phyloP scores from a whole-genome alignment of 2,797 vertebrate genomes.

The Smutsia gigantea region DNA sequence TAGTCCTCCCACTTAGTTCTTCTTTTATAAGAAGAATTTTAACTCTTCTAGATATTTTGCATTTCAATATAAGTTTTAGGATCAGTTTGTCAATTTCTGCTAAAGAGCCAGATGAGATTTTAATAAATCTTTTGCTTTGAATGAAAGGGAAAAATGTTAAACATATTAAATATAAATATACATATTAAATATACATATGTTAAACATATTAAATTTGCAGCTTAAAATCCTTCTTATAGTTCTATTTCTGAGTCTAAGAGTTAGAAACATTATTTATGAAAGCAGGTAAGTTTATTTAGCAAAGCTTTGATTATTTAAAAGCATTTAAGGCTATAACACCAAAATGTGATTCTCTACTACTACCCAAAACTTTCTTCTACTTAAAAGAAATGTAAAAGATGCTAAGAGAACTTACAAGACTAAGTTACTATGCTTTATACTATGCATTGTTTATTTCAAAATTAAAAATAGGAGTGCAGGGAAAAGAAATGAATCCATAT shows the following conservation, averaged over 20 bases:
- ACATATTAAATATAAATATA: too few relatives aligned
- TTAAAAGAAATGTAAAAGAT: not conserved
- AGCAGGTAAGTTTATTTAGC: not conserved
- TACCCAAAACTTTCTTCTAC: not conserved
- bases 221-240: not conserved
- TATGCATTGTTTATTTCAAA: constrained; percentile 3
- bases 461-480: not conserved
- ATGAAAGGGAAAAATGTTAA: not conserved
- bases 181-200: too few relatives aligned
- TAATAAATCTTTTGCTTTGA: not conserved
- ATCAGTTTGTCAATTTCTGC: constrained; percentile 11
- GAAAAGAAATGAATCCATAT: not conserved
- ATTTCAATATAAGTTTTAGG: constrained; percentile 6
- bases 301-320: constrained; percentile 45
- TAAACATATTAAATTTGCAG: not conserved
- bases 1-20: constrained; percentile 1
- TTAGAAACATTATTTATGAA: constrained; percentile 16
- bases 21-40: constrained; percentile 16
- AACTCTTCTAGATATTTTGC: not conserved
- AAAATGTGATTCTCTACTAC: not conserved
- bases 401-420: not conserved
- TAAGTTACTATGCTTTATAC: not conserved
- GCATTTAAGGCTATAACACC: not conserved
- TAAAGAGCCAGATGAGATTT: not conserved
- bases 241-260: not conserved